Evolutionary conservation across 2,797 vertebrate genomes (phyloP).

Genomic region (Yasuhikotakia modesta): DNA sequence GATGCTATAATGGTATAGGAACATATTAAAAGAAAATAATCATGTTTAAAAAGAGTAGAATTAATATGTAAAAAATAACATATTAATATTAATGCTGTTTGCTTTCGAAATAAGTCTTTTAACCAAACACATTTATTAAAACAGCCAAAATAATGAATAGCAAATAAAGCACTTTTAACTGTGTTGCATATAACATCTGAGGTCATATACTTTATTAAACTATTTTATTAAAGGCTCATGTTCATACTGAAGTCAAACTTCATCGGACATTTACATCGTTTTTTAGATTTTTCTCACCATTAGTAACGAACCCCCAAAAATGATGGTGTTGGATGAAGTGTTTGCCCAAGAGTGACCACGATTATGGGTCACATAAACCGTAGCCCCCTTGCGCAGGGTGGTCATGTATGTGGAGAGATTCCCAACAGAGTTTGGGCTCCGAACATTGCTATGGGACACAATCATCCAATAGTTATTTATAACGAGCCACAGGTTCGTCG

Average conservation of each 20-base stretch:
- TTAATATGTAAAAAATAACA: background rate
- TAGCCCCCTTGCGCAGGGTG: constrained; percentile 51
- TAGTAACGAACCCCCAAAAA: constrained; percentile 65
- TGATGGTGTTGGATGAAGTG: constrained; percentile 60
- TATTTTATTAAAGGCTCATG: no score
- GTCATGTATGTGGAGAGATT: constrained; percentile 58
- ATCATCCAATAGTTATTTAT: constrained; percentile 60
- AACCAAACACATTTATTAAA: background rate
- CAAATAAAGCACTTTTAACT: background rate
- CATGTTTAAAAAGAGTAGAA: background rate
- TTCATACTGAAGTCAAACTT: background rate
- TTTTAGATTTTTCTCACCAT: constrained; percentile 16
- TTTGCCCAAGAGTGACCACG: constrained; percentile 63
- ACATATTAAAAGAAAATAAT: no score
- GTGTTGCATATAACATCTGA: background rate
- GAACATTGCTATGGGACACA: constrained; percentile 48
- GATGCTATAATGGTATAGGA: background rate
- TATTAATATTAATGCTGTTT: background rate
- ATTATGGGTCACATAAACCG: constrained; percentile 64
- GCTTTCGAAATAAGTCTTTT: background rate
- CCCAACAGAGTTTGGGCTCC: constrained; percentile 41
- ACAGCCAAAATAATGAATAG: background rate
- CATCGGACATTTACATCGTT: background rate
- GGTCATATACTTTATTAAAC: background rate
- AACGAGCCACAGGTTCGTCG: constrained; percentile 62